A percentile compares a stretch with the other conserved stretches of the same genome.
phyloP scores from a whole-genome alignment of 2,113 vertebrate genomes.

The Patagioenas fasciata region DNA sequence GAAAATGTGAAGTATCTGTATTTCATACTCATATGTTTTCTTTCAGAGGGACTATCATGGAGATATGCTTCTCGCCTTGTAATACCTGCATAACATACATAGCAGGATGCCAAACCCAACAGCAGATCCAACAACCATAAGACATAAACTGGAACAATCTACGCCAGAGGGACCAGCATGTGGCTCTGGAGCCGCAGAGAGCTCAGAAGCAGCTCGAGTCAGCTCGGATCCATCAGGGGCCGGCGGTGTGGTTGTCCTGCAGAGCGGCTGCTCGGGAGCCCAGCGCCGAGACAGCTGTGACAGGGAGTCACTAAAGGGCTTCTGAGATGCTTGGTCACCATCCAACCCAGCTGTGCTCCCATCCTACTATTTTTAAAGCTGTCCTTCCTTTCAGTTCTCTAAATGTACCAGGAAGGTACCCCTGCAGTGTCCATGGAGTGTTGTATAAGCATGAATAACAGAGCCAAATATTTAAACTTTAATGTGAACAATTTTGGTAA shows the following conservation, averaged over 20 bases:
- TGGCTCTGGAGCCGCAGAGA: background rate
- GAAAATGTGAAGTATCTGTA: background rate
- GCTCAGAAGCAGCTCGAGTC: background rate
- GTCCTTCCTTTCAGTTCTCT: background rate
- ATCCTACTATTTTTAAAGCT: constrained; percentile 20
- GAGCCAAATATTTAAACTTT: background rate
- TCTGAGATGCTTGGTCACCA: background rate
- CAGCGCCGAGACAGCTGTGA: background rate
- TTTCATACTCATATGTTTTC: background rate
- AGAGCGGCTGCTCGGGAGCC: background rate
- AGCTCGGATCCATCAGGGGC: background rate
- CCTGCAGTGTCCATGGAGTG: background rate
- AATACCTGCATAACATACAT: background rate
- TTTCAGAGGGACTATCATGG: background rate
- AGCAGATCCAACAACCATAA: background rate
- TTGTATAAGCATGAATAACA: background rate
- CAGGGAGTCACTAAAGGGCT: background rate
- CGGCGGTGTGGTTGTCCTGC: background rate
- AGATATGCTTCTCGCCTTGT: background rate
- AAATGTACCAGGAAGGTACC: background rate
- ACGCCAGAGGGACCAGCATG: background rate
- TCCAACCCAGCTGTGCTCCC: constrained; percentile 1
- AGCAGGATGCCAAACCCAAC: background rate
- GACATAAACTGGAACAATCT: background rate
- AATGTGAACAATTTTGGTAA: background rate